phyloP scores from a whole-genome alignment of 2,888 invertebrate species.

The Cheilosia soror region DNA sequence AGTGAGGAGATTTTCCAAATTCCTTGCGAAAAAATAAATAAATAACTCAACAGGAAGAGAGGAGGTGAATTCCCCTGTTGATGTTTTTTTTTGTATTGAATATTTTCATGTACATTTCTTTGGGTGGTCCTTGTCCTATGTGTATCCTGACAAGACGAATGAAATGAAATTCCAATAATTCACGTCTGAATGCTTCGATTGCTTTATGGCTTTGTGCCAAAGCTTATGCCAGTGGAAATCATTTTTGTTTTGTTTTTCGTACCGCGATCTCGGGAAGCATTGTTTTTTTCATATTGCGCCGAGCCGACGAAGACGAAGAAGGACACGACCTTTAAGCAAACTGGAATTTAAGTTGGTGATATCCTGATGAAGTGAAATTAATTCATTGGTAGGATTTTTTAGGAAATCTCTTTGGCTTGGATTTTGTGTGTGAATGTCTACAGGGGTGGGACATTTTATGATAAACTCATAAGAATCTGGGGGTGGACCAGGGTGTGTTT shows the following conservation, averaged over 20 bases:
- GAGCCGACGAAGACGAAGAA: constrained; percentile 45
- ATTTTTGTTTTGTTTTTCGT: constrained; percentile 34
- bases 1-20: constrained; percentile 52
- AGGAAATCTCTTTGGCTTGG: constrained; percentile 51
- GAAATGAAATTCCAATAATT: constrained; percentile 73
- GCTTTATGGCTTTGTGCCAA: constrained; percentile 73
- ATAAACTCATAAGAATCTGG: constrained; percentile 64
- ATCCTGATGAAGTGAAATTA: constrained; percentile 68
- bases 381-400: constrained; percentile 66
- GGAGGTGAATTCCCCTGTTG: constrained; percentile 27
- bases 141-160: constrained; percentile 64
- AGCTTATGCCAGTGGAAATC: constrained; percentile 58
- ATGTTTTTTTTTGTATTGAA: constrained; percentile 12
- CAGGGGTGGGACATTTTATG: constrained; percentile 58
- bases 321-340: constrained; percentile 53
- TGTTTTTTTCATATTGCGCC: constrained; percentile 39
- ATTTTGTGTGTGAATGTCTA: constrained; percentile 31
- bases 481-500: not conserved
- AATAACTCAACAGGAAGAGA: constrained; percentile 49
- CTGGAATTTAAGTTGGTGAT: constrained; percentile 65
- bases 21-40: constrained; percentile 47
- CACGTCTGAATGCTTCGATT: constrained; percentile 74
- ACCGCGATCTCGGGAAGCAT: constrained; percentile 35
- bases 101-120: constrained; percentile 28
- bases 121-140: constrained; percentile 24